A percentile compares a stretch with the other conserved stretches of the same genome.
phyloP scores from a whole-genome alignment of 2,888 invertebrate genomes.

The Coremacera marginata region DNA sequence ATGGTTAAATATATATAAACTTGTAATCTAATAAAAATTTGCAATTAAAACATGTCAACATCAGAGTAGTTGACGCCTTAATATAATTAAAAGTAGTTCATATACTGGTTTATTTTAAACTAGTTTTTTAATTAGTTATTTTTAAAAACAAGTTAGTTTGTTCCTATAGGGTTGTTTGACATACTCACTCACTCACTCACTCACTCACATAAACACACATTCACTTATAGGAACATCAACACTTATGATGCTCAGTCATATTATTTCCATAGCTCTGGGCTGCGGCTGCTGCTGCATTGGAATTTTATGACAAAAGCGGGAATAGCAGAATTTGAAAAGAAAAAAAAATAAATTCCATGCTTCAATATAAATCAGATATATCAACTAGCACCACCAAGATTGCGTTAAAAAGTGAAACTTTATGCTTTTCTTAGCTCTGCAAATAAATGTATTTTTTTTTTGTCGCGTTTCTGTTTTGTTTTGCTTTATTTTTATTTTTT shows the following conservation, averaged over 20 bases:
- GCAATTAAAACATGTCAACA: too few species aligned
- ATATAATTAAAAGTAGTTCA: too few species aligned
- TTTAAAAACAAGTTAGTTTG: too few species aligned
- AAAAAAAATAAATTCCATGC: background rate
- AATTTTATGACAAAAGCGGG: constrained; percentile 21
- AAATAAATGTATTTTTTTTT: background rate
- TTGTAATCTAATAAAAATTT: too few species aligned
- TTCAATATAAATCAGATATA: constrained; percentile 4
- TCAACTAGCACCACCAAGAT: background rate
- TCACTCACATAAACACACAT: background rate
- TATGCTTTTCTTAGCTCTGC: background rate
- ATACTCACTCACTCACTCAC: constrained; percentile 4
- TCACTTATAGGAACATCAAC: background rate
- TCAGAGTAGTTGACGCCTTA: too few species aligned
- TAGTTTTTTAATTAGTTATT: too few species aligned
- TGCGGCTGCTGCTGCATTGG: background rate
- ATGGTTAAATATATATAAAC: too few species aligned
- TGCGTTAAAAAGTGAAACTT: constrained; percentile 33
- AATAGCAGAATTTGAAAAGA: background rate
- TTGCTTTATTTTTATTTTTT: background rate
- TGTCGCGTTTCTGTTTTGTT: constrained; percentile 1
- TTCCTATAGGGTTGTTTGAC: too few species aligned
- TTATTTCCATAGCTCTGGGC: background rate
- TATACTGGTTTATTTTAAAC: too few species aligned
- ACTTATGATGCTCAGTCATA: background rate